Evolutionary conservation across 2,888 invertebrate species (phyloP).

Genomic region (Stenodera caucasica): DNA sequence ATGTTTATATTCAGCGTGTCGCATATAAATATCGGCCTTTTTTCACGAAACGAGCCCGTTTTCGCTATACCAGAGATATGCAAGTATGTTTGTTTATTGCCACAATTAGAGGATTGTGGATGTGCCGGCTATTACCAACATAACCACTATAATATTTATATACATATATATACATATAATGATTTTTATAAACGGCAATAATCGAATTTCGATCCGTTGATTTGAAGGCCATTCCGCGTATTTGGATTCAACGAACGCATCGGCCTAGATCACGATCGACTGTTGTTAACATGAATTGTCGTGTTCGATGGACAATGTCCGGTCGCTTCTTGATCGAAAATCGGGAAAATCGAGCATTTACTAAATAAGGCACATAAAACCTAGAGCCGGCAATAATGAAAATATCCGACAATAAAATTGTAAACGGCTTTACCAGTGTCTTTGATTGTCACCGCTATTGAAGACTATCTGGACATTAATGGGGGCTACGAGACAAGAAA

Average conservation of each 20-base stretch:
- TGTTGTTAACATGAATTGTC: constrained; percentile 42
- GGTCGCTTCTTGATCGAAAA: not conserved
- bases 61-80: constrained; percentile 38
- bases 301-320: constrained; percentile 5
- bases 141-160: constrained; percentile 14
- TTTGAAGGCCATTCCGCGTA: not conserved
- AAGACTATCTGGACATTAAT: constrained; percentile 51
- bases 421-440: constrained; percentile 47
- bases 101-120: constrained; percentile 48
- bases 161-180: constrained; percentile 21
- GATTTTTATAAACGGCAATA: not conserved
- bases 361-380: constrained; percentile 44
- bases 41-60: constrained; percentile 37
- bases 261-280: constrained; percentile 30
- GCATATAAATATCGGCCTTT: constrained; percentile 53
- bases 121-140: constrained; percentile 25
- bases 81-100: constrained; percentile 49
- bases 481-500: constrained; percentile 49
- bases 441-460: constrained; percentile 51
- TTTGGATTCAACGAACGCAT: not conserved
- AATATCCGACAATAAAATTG: constrained; percentile 54
- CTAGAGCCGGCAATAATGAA: constrained; percentile 51
- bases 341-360: constrained; percentile 31
- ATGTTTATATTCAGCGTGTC: constrained; percentile 57
- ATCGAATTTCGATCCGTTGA: constrained; percentile 14